Base-by-base conservation (phyloP, 2,888 invertebrate species). In the Matsumyia berberina region DNA sequence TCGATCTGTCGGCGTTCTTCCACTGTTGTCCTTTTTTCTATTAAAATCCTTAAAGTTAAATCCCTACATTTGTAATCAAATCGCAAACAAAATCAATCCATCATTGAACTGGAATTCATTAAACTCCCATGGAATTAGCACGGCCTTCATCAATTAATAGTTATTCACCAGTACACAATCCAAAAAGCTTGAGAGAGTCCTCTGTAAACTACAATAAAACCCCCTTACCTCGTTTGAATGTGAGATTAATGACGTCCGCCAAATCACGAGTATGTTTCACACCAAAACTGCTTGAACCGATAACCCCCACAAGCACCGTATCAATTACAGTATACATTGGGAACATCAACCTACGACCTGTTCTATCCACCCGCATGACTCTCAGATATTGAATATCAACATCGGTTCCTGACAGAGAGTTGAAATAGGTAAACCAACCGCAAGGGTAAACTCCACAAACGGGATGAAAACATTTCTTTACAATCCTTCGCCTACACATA, bases 231-330 rank as follows among this genome's bases (percentile, higher is more conserved):
- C 55, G 24, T 64, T 79, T 64, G 39, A 46, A 64, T 72, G 24
- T 8, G 39, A 72, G 72, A 79, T 72, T 79, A 72, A 72, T 79
- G 72, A 58, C 57, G 19, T 46, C 57, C 57, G 31, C 46, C 46
- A 29, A 57, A 74, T 12, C 37, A 57, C 2, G 37, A 51, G n/a
- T 37, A 66, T 29, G n/a, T 39, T 53, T 39, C 29, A 37, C n/a
- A 64, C 37, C 37, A 12, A 12, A 58, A 17, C 29, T 39, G 37
- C 24, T 51, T 51, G 31, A 58, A 42, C 53, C 39, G 12, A 49
- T 42, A 55, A 66, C 66, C 53, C 37, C 17, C 15, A 24, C 24
- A 19, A 37, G 33, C 60, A 15, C 62, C 12, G 62, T 33, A 70
- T 57, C 49, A 64, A 57, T 70, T 70, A 64, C 49, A 57, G 62